Base-by-base conservation (phyloP, 2,797 vertebrate species). In the Aselliscus stoliczkanus region DNA sequence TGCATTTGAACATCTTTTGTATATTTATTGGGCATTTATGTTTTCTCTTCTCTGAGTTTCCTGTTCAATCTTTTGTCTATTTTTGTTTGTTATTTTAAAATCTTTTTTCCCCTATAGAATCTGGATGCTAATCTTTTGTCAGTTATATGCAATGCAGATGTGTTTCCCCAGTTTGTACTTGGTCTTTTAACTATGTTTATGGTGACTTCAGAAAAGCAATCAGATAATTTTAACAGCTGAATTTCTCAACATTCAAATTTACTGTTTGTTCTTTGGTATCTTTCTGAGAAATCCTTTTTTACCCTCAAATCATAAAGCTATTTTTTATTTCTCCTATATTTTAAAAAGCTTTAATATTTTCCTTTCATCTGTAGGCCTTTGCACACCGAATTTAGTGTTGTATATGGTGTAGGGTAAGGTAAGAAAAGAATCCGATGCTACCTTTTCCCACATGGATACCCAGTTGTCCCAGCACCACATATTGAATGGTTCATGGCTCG, bases 181-280 rank as follows among this genome's bases (percentile, higher is more conserved):
- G 86, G 25, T 65, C 69, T 87, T 90, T 91, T 77, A 88, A 88
- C 14, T 89, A 91, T 73, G 29, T 37, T 82, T 88, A 50, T 65
- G 67, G 5, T 84, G 37, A 64, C 70, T 90, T 90, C 69, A 95
- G 65, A 95, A 90, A 81, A 84, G 44, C 52, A 94, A 54, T 90
- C 47, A 54, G 47, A 69, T 83, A 54, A 87, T 44, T 76, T 11
- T 72, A 84, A 56, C 50, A 86, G 37, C 34, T 90, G 85, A 85
- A 39, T 81, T 80, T 91, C 44, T 80, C 5, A 34, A 56, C 20
- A 73, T 56, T 96, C 91, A 75, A 44, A 92, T 31, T 56, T 86
- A 42, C 52, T 62, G 7, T 58, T 93, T 96, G 27, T 73, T 93
- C 64, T 81, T 60, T 79, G 62, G 7, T 80, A 20, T 83, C 52